Evolutionary conservation across 2,888 invertebrate genomes (phyloP), one percentile per base, ranked within the genome.

Genomic region (Trichogramma dendrolimi): DNA sequence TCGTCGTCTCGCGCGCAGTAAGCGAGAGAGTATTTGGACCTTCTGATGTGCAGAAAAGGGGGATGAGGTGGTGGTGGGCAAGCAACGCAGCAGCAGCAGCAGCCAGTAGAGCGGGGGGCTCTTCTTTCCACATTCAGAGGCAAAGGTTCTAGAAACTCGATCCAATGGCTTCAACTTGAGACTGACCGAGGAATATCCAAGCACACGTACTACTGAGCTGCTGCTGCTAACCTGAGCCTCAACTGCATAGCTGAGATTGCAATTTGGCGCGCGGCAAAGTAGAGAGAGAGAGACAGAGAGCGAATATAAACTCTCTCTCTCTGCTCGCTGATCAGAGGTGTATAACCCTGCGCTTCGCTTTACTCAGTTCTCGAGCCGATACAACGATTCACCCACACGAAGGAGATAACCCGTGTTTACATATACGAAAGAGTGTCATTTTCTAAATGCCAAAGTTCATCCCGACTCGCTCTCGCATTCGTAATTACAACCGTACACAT

Each of bases 21-120:
- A 46, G 58, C 61, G 63, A 67, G 58, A 63, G 61, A 63, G 42
- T 46, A 49, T 53, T 27, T 62, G 59, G 68, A 65, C 65, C 62
- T 64, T 67, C 27, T 27, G 27, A 27, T 27, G 27, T 27, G 27
- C 27, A 27, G 27, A 27, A 27, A 27, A 27, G 27, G 27, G 27
- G 27, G 27, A 27, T 27, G 27, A 27, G 27, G 2, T 27, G 27
- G 2, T 27, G 27, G 27, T 27, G 27, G 27, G 27, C 27, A 27
- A 27, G 27, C 27, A 27, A 27, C 27, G 27, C 27, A 60, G 61
- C 65, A 14, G 14, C 14, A 14, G 14, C 42, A 4, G 42, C 40
- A 5, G 14, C 6, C 14, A 3, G 39, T 10, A 46, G 11, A 2
- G 2, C 27, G 42, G 43, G n/a, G 14, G 47, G 55, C 52, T 60